Evolutionary conservation across 2,797 vertebrate genomes (phyloP), one percentile per base, ranked within the genome.

Genomic region (Mus caroli): DNA sequence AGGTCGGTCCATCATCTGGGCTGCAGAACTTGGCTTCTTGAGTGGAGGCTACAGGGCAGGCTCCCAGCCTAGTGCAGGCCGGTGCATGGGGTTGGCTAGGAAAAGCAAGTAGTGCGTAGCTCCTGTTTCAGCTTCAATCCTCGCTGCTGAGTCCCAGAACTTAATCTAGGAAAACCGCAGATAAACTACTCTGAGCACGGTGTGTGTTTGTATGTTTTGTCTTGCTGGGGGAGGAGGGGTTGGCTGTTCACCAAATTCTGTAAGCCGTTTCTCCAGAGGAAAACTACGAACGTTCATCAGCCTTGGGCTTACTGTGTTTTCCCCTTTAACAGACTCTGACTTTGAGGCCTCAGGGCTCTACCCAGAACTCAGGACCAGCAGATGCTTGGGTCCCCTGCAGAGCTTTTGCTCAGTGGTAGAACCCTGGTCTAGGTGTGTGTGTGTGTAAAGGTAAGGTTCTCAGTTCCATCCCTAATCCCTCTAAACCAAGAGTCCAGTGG

Each of bases 121-220:
- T 76, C 89, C 0, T 3, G 75, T 93, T 97, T 95, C 92, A 73
- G 93, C 87, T 54, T 43, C 82, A 4, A 3, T 73, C 93, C 69
- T 79, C 82, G 60, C 67, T 6, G 40, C 85, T 11, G 37, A 92
- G 92, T 96, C 94, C 88, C 87, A 84, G 88, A 62, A 96, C 1
- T 87, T 62, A 90, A 88, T 90, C 85, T 90, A 95, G 96, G 96
- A 69, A 95, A 97, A 91, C 88, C 91, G 89, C 79, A 87, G 54
- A 56, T 80, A 94, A 94, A 67, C 12, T 19, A 73, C 84, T 77
- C 76, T 71, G 34, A 37, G 67, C 43, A 34, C 19, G 67, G 1
- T 37, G 67, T 34, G 64, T 69, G 34, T 69, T 9, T 37, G 67
- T 71, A 17, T 37, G n/a, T 37, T 80, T 34, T 37, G 58, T 62